phyloP scores from a whole-genome alignment of 2,888 invertebrate species.

The Xestia c-nigrum region DNA sequence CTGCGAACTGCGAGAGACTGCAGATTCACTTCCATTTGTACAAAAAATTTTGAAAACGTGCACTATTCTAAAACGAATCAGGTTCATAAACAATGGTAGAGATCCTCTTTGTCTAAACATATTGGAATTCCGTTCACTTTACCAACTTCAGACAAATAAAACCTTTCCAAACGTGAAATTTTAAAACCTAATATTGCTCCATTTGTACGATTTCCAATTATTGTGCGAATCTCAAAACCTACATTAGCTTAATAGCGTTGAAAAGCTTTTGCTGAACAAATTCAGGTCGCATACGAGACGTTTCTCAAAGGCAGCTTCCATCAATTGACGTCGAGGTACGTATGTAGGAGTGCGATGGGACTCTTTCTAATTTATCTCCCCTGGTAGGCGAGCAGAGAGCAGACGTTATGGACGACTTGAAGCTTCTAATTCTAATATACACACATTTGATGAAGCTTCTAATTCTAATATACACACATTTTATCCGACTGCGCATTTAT shows the following conservation, averaged over 20 bases:
- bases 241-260: conserved; percentile 51
- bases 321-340: conserved; percentile 25
- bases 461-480: not conserved
- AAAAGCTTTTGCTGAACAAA: conserved; percentile 40
- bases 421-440: not conserved
- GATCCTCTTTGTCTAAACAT: conserved; percentile 19
- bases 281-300: conserved; percentile 32
- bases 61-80: conserved; percentile 14
- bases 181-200: conserved; percentile 24
- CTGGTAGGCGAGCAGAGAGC: not conserved
- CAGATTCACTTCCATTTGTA: conserved; percentile 3
- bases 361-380: conserved; percentile 7
- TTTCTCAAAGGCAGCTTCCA: conserved; percentile 16
- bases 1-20: not conserved
- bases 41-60: conserved; percentile 2
- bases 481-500: not conserved
- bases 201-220: conserved; percentile 51
- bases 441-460: no score
- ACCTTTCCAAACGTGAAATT: conserved; percentile 29
- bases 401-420: not conserved
- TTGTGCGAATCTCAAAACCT: conserved; percentile 29
- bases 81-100: conserved; percentile 29
- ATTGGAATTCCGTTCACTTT: conserved; percentile 27
- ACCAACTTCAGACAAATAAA: conserved; percentile 33
- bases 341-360: conserved; percentile 17